Conservation (phyloP, 1,140 invertebrate genomes). For the Diabrotica undecimpunctata region DNA sequence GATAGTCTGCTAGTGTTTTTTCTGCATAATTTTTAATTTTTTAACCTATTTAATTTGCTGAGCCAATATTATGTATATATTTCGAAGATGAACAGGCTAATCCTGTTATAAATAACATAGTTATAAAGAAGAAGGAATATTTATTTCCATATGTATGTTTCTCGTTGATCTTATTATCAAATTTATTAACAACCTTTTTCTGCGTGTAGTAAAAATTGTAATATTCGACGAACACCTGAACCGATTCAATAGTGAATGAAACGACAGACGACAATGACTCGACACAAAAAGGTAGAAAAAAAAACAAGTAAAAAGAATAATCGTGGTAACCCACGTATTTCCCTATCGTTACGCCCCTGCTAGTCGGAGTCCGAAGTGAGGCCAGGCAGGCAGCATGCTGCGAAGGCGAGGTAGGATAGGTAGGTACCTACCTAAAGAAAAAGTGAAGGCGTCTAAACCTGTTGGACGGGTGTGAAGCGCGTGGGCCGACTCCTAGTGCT, state of each 20-base stretch:
- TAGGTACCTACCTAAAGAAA: slow-evolving; percentile 28
- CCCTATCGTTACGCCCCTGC: slow-evolving; percentile 6
- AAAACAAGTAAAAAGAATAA: neutral
- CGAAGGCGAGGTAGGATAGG: slow-evolving; percentile 19
- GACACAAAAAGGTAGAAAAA: neutral
- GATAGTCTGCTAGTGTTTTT: no score
- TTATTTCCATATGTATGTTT: no score
- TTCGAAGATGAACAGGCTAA: no score
- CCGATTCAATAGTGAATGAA: neutral
- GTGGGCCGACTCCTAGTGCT: slow-evolving; percentile 42
- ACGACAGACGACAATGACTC: slow-evolving; percentile 1
- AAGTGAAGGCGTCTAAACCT: slow-evolving; percentile 45
- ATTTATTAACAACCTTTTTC: no score
- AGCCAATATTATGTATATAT: no score
- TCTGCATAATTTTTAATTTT: no score
- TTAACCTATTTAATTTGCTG: no score
- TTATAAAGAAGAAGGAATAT: no score
- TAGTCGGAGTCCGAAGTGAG: slow-evolving; percentile 15
- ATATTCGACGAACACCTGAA: neutral
- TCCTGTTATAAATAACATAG: no score
- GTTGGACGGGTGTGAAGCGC: slow-evolving; percentile 43
- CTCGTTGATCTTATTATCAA: no score
- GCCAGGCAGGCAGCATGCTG: slow-evolving; percentile 19
- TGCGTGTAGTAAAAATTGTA: neutral
- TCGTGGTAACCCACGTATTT: neutral